Evolutionary conservation across 2,113 vertebrate genomes (phyloP), one percentile per base, ranked within the genome.

Genomic region (Sterrhoptilus dennistouni): DNA sequence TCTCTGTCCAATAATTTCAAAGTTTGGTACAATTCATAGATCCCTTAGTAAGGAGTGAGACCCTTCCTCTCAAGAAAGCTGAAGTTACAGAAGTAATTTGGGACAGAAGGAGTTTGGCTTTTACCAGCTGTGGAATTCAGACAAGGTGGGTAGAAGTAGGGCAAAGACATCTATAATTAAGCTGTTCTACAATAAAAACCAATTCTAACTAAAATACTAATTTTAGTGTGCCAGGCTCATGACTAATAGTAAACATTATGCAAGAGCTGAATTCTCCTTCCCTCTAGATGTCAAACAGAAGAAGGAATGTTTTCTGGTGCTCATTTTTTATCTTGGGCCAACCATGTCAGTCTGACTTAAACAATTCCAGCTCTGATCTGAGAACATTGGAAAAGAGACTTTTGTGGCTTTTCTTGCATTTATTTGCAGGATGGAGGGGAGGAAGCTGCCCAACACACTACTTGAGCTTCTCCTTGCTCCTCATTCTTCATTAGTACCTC

Each of bases 401-500:
- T 70, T 13, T 71, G 52, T 65, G 61, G 40, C 18, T 75, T 87
- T 59, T 84, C 60, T 82, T n/a, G 31, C 28, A 44, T 72, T 23
- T 28, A 3, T 65, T 84, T 89, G 47, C 45, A 77, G 61, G 49
- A 25, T 2, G 3, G 63, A 69, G 64, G 28, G 42, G 28, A 82
- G 33, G n/a, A 83, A 23, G 10, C 63, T 83, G 56, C 38, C 47
- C 3, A 4, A 5, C 13, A 71, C 36, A 24, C 54, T 85, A 7
- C 11, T 47, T 7, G n/a, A 54, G 38, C 24, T 56, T 65, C 56
- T 63, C 35, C 40, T 91, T 69, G 14, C 56, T 31, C 45, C 20
- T 90, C 10, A 3, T 81, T 65, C 53, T 90, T 42, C 10, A 5
- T 72, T 74, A 85, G 40, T 98, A 99, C 99, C 98, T 99, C 97